Conservation (phyloP, 2,888 invertebrate species). For the Eupithecia centaureata region DNA sequence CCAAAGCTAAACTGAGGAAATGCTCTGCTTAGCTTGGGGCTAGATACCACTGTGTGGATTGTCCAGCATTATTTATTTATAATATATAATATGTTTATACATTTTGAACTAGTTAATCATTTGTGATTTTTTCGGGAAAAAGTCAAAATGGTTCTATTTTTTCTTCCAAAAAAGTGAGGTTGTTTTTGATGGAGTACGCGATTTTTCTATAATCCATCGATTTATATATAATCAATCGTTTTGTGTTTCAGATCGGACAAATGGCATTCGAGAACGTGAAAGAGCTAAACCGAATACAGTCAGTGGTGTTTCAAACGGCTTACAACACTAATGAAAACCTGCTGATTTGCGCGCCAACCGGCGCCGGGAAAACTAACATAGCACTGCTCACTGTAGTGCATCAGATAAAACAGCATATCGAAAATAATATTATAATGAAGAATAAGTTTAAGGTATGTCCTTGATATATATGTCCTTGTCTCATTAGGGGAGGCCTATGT, state of each 20-base stretch:
- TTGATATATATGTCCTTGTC: background rate
- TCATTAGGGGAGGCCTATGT: no score
- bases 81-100: no score
- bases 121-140: no score
- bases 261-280: constrained; percentile 95
- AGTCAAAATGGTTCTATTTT: no score
- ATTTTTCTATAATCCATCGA: background rate
- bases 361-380: constrained; percentile 99
- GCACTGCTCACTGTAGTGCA: constrained; percentile 96
- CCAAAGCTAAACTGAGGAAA: background rate
- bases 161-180: background rate
- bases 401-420: constrained; percentile 93
- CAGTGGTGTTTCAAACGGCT: constrained; percentile 96
- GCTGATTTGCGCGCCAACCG: constrained; percentile 99
- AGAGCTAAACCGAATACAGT: constrained; percentile 96
- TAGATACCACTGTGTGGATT: no score
- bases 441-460: constrained; percentile 93
- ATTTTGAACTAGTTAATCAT: no score
- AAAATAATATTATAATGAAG: constrained; percentile 91
- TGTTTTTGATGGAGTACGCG: no score
- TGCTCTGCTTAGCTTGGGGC: no score
- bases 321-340: constrained; percentile 98
- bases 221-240: background rate
- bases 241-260: constrained; percentile 89
- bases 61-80: no score